Evolutionary conservation across 1,140 invertebrate genomes (phyloP), one percentile per base, ranked within the genome.

Genomic region (Sminthurinus signatus): DNA sequence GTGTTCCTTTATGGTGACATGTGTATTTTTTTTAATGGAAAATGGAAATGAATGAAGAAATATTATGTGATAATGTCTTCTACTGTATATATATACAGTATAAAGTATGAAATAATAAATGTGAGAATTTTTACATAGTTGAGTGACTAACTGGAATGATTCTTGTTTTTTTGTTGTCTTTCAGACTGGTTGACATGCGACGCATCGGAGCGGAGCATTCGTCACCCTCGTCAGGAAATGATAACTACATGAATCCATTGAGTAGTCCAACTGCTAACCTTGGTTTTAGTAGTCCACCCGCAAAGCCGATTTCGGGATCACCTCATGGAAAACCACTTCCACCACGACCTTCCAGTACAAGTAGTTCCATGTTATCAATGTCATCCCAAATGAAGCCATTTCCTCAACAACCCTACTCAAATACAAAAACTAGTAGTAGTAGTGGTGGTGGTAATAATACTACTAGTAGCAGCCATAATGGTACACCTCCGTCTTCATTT

Each of bases 181-280:
- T 61, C 51, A 74, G 71, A 23, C 61, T 73, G 14, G 74, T 74
- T 59, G 73, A 75, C 64, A 74, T 74, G 66, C 57, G 68, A 25
- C 57, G 69, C 39, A 73, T 67, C 28, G 71, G 62, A 44, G 55
- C 62, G 10, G 72, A 73, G 28, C 63, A 59, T 14, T 61, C 67
- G 12, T 50, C 27, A 43, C 56, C 55, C 25, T 32, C 39, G n/a
- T 19, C 62, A 46, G 55, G 44, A 23, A 36, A n/a, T n/a, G n/a
- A n/a, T n/a, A n/a, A n/a, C n/a, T 21, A 39, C 27, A 25, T 31
- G n/a, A 43, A 63, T 50, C 36, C 42, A 31, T 27, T 42, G 31
- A 23, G 58, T 1, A 58, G 61, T 52, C 55, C 61, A n/a, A 44
- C 58, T 2, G 51, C 51, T 12, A 50, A 44, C 12, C 28, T 25